Percentiles rank a stretch among this genome's conserved stretches.
Conservation (phyloP, 1,140 invertebrate genomes). For the Papilio helenus region DNA sequence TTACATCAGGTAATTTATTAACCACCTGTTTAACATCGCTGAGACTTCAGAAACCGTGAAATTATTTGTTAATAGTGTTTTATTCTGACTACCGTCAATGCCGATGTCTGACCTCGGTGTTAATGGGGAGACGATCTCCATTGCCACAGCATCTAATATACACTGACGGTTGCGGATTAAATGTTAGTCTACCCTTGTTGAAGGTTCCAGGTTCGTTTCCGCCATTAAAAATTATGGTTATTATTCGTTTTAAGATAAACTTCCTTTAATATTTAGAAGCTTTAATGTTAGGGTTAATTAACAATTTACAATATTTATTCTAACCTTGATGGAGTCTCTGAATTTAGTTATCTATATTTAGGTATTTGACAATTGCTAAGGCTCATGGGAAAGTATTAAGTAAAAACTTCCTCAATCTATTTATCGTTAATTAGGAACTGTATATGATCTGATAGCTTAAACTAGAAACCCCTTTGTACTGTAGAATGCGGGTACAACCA, state of each 20-base stretch:
- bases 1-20: constrained; percentile 25
- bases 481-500: background rate
- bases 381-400: background rate
- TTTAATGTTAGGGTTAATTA: background rate
- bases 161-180: background rate
- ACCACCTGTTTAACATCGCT: constrained; percentile 25
- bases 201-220: background rate
- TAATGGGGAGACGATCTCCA: constrained; percentile 11
- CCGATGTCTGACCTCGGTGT: constrained; percentile 12
- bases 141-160: background rate
- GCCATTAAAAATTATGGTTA: background rate
- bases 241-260: background rate
- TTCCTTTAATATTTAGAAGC: background rate
- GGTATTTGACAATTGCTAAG: background rate
- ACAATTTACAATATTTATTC: background rate
- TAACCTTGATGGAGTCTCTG: background rate
- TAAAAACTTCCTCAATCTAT: background rate
- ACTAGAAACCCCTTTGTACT: background rate
- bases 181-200: background rate
- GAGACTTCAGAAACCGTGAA: constrained; percentile 15
- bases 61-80: constrained; percentile 22
- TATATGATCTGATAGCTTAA: background rate
- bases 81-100: constrained; percentile 20
- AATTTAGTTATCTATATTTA: background rate
- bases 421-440: background rate